These are phyloP conservation scores for Caradrina clavipalpis DNA, from an alignment of 2,888 invertebrate genomes.

Conservation along the genomic window DNA sequence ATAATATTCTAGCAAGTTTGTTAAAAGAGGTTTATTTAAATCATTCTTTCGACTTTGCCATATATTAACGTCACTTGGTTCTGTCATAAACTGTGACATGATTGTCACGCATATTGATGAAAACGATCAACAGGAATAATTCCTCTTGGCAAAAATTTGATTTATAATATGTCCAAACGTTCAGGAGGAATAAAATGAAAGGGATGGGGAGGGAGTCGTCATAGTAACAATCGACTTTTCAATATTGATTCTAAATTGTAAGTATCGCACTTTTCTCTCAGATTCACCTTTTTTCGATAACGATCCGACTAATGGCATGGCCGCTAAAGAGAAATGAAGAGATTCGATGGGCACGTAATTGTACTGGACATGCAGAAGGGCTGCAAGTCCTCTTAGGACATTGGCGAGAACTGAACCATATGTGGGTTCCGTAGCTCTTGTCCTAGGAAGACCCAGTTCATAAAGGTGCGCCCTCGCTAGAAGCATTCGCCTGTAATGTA, in stretches of 20 bases:
- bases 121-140: conserved; percentile 16
- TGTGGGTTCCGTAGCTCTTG: no score
- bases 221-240: conserved; percentile 41
- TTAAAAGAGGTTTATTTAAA: conserved; percentile 1
- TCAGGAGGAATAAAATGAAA: conserved; percentile 21
- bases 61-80: not conserved
- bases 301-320: no score
- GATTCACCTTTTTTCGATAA: no score
- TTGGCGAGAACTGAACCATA: no score
- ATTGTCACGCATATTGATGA: conserved; percentile 19
- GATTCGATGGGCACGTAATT: no score
- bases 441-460: no score
- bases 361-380: no score
- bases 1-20: not conserved
- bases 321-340: no score
- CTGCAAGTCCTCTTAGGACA: no score
- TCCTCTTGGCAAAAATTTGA: conserved; percentile 11
- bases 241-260: conserved; percentile 51
- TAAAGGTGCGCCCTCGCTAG: no score
- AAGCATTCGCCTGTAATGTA: no score
- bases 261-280: conserved; percentile 15
- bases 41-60: not conserved
- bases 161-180: conserved; percentile 56
- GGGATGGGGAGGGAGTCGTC: conserved; percentile 48
- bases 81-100: conserved; percentile 25